Base-by-base conservation (phyloP, 1,140 invertebrate genomes). In the Halesus radiatus region DNA sequence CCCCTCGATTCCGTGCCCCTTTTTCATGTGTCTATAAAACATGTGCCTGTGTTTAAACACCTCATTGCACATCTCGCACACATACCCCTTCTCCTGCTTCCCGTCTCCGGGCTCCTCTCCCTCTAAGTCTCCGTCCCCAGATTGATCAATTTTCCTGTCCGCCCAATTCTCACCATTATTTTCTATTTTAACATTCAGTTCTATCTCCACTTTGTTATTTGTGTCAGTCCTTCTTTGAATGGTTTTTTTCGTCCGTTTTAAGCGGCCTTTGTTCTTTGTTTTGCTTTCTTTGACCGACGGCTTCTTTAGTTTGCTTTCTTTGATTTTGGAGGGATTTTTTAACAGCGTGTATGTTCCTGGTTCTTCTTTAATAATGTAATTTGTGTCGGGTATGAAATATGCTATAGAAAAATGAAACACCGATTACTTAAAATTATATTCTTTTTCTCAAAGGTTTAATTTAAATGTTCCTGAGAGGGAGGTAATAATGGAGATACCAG, bases 21-120 rank as follows among this genome's bases (percentile, higher is more conserved):
- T 45, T 54, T 66, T 77, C 80, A 81, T 81, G 37, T 81, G 80
- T 32, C 32, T 73, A 4, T 37, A n/a, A 29, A 60, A 81, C 18
- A 58, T 74, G 52, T 78, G 52, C 15, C 37, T 72, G 50, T 81
- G 64, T 16, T 45, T 72, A 53, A 73, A 81, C 3, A 74, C 32
- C 20, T 73, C 7, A n/a, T 66, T 23, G 60, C 80, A 81, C 15
- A 78, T 20, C 20, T 23, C 22, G 73, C 80, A 81, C n/a, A 73
- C 23, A 18, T 81, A 26, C 23, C 22, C 10, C 60, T 78, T 78
- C 52, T 23, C 6, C 20, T 74, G 20, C 7, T 29, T 29, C 22
- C 5, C 60, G 74, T 78, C 52, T 23, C 7, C 20, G 64, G 20
- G 2, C 7, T 64, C 3, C 50, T 78, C 37, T 16, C 22, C 53